phyloP scores from a whole-genome alignment of 2,797 vertebrate genomes.

The Kryptolebias ocellatus region DNA sequence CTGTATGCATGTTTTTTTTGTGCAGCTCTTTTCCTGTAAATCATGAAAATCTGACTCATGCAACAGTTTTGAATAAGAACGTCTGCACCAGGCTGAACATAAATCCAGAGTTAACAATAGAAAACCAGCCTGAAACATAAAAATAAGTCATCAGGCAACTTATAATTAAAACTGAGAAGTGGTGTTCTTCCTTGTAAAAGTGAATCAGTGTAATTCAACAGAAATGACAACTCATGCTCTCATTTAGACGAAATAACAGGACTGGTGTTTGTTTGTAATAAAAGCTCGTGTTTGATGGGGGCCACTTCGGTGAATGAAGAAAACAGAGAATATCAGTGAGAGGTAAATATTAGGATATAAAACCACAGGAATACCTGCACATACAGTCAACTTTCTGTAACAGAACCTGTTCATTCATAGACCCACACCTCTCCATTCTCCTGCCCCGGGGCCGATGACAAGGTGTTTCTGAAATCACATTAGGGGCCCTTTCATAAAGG shows the following conservation, averaged over 20 bases:
- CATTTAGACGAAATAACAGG: slow-evolving; percentile 5
- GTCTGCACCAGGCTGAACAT: slow-evolving; percentile 3
- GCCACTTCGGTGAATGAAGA: slow-evolving; percentile 33
- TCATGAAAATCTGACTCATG: slow-evolving; percentile 59
- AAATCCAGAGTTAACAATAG: neutral
- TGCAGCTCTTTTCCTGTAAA: slow-evolving; percentile 57
- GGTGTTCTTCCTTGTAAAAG: slow-evolving; percentile 10
- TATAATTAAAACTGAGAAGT: slow-evolving; percentile 8
- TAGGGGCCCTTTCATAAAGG: slow-evolving; percentile 84
- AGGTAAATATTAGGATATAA: slow-evolving; percentile 52
- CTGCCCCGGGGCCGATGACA: slow-evolving; percentile 73
- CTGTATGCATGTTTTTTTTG: slow-evolving; percentile 37
- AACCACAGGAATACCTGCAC: slow-evolving; percentile 51
- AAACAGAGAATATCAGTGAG: slow-evolving; percentile 5
- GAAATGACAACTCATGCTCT: slow-evolving; percentile 1
- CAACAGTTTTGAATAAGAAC: slow-evolving; percentile 16
- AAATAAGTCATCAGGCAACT: neutral
- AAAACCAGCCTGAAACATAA: neutral
- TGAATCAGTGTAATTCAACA: neutral
- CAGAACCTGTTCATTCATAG: slow-evolving; percentile 61
- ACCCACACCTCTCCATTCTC: slow-evolving; percentile 63
- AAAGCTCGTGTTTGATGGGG: slow-evolving; percentile 26
- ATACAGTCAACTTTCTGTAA: slow-evolving; percentile 30
- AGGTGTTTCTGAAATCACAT: slow-evolving; percentile 85
- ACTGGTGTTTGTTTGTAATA: slow-evolving; percentile 22